A percentile compares a stretch with the other conserved stretches of the same genome.
These are phyloP conservation scores for Cyclophora albipunctata DNA, from an alignment of 2,888 invertebrate genomes.

Conservation along the genomic window DNA sequence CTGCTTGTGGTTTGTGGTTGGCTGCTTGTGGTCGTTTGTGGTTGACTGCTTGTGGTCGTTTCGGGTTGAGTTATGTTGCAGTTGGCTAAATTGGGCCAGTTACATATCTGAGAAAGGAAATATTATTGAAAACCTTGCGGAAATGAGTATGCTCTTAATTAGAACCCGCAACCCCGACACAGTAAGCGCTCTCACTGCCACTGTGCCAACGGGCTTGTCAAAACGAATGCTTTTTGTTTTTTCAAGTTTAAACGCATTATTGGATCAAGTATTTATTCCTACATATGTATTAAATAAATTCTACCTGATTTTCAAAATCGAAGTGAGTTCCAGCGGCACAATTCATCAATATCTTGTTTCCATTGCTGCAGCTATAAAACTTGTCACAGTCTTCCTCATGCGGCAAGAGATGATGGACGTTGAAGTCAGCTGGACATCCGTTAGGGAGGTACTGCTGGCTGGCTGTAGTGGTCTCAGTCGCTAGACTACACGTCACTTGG, in stretches of 20 bases:
- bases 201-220: too few relatives aligned
- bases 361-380: conserved; percentile 43
- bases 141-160: too few relatives aligned
- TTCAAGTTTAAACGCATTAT: too few relatives aligned
- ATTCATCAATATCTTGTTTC: conserved; percentile 24
- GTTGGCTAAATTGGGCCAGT: neutral
- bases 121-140: too few relatives aligned
- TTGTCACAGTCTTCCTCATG: conserved; percentile 39
- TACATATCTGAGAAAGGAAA: neutral
- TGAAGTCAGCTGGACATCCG: conserved; percentile 33
- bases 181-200: too few relatives aligned
- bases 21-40: too few relatives aligned
- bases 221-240: too few relatives aligned
- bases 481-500: conserved; percentile 10
- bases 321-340: conserved; percentile 38
- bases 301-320: conserved; percentile 35
- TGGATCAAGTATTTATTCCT: too few relatives aligned
- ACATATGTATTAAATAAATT: neutral
- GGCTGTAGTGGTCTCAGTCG: conserved; percentile 2
- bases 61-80: too few relatives aligned
- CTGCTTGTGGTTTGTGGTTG: too few relatives aligned
- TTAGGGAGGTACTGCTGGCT: conserved; percentile 21
- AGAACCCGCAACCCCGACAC: too few relatives aligned
- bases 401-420: conserved; percentile 28
- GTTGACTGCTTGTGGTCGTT: too few relatives aligned